These are phyloP conservation scores for Anguilla anguilla DNA, from an alignment of 2,797 vertebrate species.

Conservation along the genomic window DNA sequence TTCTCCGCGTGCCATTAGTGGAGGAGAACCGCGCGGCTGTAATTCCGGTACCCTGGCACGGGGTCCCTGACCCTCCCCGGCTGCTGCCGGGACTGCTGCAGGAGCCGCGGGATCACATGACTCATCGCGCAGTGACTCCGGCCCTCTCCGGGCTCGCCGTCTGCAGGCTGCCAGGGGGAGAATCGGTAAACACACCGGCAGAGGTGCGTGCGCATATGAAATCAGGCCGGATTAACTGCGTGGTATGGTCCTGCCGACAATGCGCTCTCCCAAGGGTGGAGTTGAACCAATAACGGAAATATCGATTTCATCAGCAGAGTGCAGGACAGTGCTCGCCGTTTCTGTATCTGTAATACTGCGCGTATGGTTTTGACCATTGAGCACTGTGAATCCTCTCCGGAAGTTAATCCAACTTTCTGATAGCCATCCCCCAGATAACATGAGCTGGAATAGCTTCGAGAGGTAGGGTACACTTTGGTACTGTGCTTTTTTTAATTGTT, in stretches of 20 bases:
- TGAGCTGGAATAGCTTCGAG: neutral
- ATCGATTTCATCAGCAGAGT: conserved; percentile 26
- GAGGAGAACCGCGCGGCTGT: conserved; percentile 5
- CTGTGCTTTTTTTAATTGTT: conserved; percentile 41
- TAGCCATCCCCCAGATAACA: conserved; percentile 8
- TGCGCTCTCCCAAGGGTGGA: conserved; percentile 9
- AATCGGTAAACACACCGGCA: neutral
- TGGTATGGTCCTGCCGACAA: neutral
- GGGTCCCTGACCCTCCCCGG: neutral
- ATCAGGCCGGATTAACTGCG: neutral
- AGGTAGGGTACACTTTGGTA: conserved; percentile 11
- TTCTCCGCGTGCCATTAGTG: conserved; percentile 8
- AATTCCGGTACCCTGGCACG: neutral
- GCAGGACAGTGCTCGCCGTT: neutral
- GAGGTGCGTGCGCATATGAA: neutral
- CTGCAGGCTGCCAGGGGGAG: neutral
- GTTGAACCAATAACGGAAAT: conserved; percentile 18
- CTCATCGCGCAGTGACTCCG: neutral
- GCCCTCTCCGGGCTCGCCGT: conserved; percentile 44
- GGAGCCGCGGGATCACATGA: neutral
- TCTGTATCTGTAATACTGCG: neutral
- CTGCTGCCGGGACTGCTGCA: neutral
- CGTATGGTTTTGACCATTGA: neutral
- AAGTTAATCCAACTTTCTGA: conserved; percentile 14
- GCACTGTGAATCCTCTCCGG: neutral